Conservation (phyloP, 2,113 vertebrate species). For the Aegithalos caudatus region DNA sequence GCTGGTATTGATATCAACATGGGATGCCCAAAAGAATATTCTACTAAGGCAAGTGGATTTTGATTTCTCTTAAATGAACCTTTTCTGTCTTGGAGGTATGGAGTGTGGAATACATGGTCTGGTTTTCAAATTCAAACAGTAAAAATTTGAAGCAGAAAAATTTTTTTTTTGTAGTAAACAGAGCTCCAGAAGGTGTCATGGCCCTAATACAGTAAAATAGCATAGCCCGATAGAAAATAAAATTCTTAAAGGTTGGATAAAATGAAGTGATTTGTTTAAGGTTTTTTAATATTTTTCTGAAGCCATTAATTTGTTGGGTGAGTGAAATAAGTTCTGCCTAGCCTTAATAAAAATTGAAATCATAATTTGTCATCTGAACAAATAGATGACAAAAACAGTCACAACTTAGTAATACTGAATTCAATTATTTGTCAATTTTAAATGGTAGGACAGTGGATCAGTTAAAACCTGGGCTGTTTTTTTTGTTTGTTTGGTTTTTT, state of each 20-base stretch:
- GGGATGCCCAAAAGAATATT: conserved; percentile 98
- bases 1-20: conserved; percentile 95
- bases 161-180: background rate
- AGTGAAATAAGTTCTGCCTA: background rate
- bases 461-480: background rate
- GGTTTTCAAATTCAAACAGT: background rate
- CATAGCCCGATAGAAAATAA: background rate
- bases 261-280: background rate
- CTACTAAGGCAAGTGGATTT: conserved; percentile 86
- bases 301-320: background rate
- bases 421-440: background rate
- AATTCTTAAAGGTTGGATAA: background rate
- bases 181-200: background rate
- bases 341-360: background rate
- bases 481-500: background rate
- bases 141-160: background rate
- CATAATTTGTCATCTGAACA: background rate
- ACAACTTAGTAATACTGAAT: background rate
- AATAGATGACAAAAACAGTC: background rate
- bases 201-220: background rate
- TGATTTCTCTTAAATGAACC: background rate
- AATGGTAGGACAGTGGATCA: background rate
- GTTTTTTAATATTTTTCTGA: background rate
- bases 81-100: background rate
- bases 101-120: background rate